Base-by-base conservation (phyloP, 2,113 vertebrate genomes). In the Ammodytes dubius region DNA sequence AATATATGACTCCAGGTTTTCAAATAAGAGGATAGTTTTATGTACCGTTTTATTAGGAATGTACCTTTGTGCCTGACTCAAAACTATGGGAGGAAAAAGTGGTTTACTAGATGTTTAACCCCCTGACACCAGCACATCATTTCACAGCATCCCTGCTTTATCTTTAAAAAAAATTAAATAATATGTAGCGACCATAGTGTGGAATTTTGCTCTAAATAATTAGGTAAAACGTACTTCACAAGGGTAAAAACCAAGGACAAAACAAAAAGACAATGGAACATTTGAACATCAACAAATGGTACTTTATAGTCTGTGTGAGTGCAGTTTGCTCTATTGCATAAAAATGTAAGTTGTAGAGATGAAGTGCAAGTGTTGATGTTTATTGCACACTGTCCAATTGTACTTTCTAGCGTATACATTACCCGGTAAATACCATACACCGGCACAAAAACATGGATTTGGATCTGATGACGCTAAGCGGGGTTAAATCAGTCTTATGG, bases 401-500 rank as follows among this genome's bases (percentile, higher is more conserved):
- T 4, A 2, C 17, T 58, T 57, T 40, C 14, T 45, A 45, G 53
- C 19, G 50, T 70, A 57, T 70, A 57, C 65, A 58, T 45, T 1
- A 52, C 47, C 5, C 4, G 12, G 43, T 70, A 3, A 59, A 3
- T 15, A 53, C 65, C 52, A 66, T 17, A 53, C 2, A 37, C 11
- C 15, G 50, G 15, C 45, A 74, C 63, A 80, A 64, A 47, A 12
- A 66, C 27, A 64, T 67, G 56, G 45, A 17, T 40, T 57, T 54
- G 54, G 59, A 61, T 54, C 58, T 64, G 19, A 61, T 12, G 39
- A 4, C 57, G 27, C 8, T 9, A 19, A 47, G 40, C 65, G 14
- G 9, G 7, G 37, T 8, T 53, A 54, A 74, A 82, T 79, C 57
- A 57, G 43, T 56, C 37, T 77, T 43, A 56, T 1, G 58, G 67